phyloP scores from a whole-genome alignment of 2,797 vertebrate species.

The Otus scops region DNA sequence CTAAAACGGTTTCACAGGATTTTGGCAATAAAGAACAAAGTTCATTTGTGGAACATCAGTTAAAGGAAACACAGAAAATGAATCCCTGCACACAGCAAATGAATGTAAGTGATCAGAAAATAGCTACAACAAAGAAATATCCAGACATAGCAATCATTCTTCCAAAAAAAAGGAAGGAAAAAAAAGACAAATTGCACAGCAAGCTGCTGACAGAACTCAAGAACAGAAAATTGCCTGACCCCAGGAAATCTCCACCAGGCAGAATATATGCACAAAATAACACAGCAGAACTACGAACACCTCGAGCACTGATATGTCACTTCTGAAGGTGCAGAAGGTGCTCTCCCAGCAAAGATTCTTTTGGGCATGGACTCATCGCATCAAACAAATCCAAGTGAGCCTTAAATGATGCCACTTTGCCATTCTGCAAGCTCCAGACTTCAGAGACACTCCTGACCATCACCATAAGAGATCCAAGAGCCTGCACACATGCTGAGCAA shows the following conservation, averaged over 20 bases:
- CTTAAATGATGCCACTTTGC: not conserved
- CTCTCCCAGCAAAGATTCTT: not conserved
- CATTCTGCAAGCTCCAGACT: not conserved
- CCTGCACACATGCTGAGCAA: not conserved
- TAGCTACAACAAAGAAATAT: not conserved
- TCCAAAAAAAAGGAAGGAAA: not conserved
- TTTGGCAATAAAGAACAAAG: not conserved
- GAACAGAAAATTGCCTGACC: not conserved
- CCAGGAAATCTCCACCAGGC: not conserved
- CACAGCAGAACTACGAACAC: not conserved
- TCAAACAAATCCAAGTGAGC: not conserved
- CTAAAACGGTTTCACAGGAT: not conserved
- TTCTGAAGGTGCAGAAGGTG: not conserved
- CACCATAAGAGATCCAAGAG: not conserved
- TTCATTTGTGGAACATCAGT: not conserved
- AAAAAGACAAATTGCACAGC: not conserved
- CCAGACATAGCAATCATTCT: not conserved
- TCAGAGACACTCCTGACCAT: not conserved
- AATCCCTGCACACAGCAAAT: not conserved
- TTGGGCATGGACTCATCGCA: fast-evolving
- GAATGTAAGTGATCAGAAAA: not conserved
- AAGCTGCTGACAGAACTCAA: not conserved
- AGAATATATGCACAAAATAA: not conserved
- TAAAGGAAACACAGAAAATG: not conserved
- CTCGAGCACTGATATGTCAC: not conserved